Conservation (phyloP, 2,888 invertebrate genomes). For the Chromoteleia sp. region DNA sequence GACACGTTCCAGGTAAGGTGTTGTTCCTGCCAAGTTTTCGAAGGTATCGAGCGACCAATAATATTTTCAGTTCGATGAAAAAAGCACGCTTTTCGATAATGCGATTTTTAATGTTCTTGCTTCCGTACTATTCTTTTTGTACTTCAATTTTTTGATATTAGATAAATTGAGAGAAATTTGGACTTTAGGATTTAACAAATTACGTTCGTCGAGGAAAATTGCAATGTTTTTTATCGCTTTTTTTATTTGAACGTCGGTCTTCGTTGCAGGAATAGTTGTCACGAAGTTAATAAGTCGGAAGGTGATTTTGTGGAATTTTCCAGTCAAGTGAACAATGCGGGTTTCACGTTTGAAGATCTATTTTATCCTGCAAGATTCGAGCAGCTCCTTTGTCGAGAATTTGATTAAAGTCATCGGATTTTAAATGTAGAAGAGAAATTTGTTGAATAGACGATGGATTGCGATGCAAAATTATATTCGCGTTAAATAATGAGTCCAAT, state of each 20-base stretch:
- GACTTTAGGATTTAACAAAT: too few relatives aligned
- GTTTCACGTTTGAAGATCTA: slow-evolving; percentile 11
- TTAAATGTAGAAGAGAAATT: slow-evolving; percentile 29
- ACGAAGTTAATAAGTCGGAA: slow-evolving; percentile 33
- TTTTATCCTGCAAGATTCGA: slow-evolving; percentile 20
- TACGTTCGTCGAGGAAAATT: too few relatives aligned
- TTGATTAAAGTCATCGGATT: slow-evolving; percentile 26
- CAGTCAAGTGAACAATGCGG: slow-evolving; percentile 36
- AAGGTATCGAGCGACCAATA: not conserved
- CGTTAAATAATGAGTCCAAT: slow-evolving; percentile 20
- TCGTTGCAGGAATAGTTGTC: slow-evolving; percentile 9
- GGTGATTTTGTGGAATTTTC: slow-evolving; percentile 15
- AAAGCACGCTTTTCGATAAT: too few relatives aligned
- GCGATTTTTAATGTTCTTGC: too few relatives aligned
- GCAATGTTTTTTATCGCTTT: too few relatives aligned
- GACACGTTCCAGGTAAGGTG: not conserved
- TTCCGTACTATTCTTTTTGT: too few relatives aligned
- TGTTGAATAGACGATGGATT: slow-evolving; percentile 11
- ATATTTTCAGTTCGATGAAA: not conserved
- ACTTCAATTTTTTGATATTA: too few relatives aligned
- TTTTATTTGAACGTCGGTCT: not conserved
- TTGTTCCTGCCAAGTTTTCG: not conserved
- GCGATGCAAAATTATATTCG: slow-evolving; percentile 9
- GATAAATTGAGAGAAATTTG: too few relatives aligned
- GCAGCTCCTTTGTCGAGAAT: slow-evolving; percentile 26